Evolutionary conservation across 2,113 vertebrate species (phyloP).

Genomic region (Scolopax mira): DNA sequence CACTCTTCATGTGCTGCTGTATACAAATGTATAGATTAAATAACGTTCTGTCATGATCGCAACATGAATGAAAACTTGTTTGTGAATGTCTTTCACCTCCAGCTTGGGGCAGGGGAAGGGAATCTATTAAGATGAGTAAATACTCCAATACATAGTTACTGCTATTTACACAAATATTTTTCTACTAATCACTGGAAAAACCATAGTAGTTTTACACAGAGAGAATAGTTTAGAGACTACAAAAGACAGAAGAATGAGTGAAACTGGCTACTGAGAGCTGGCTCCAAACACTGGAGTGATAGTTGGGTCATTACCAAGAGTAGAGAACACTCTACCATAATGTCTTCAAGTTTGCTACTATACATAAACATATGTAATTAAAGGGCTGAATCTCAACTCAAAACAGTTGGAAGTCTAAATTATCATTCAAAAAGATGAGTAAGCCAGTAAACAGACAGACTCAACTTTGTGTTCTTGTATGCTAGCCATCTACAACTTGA

Average conservation of each 20-base stretch:
- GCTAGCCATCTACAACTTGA: slow-evolving; percentile 48
- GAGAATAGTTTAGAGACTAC: slow-evolving; percentile 52
- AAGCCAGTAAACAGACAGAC: slow-evolving; percentile 58
- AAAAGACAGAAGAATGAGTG: slow-evolving; percentile 53
- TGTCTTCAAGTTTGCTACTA: slow-evolving; percentile 65
- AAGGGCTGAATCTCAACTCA: slow-evolving; percentile 59
- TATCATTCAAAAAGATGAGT: slow-evolving; percentile 59
- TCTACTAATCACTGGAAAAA: slow-evolving; percentile 40
- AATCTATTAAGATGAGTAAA: slow-evolving; percentile 1
- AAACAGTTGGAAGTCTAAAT: slow-evolving; percentile 66
- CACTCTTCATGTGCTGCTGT: background rate
- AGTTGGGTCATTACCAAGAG: slow-evolving; percentile 64
- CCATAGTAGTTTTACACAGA: background rate
- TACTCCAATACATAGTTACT: slow-evolving; percentile 26
- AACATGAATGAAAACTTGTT: background rate
- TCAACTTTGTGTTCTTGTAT: slow-evolving; percentile 59
- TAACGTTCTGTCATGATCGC: background rate
- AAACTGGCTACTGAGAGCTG: slow-evolving; percentile 54
- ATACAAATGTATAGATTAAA: slow-evolving; percentile 10
- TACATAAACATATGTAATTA: slow-evolving; percentile 61
- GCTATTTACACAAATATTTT: slow-evolving; percentile 64
- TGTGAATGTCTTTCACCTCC: slow-evolving; percentile 9
- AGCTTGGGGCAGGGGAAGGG: background rate
- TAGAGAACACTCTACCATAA: slow-evolving; percentile 58
- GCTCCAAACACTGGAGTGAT: slow-evolving; percentile 41